phyloP scores from a whole-genome alignment of 1,140 invertebrate genomes.

The Nymphalis io region DNA sequence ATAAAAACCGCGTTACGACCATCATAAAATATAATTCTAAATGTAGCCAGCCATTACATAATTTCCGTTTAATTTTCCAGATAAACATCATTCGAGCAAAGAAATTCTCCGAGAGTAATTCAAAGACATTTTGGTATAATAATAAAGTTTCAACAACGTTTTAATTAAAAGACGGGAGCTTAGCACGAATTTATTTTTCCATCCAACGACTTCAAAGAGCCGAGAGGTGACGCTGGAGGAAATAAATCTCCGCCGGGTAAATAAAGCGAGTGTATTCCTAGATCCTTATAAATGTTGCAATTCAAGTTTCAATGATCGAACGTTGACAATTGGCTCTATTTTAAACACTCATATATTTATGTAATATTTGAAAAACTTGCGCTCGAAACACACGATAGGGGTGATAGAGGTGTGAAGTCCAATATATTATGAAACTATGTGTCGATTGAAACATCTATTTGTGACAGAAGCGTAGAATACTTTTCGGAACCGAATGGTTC shows the following conservation, averaged over 20 bases:
- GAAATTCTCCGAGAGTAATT: conserved; percentile 26
- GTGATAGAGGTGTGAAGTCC: conserved; percentile 2
- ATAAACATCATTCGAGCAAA: conserved; percentile 29
- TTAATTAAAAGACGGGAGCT: conserved; percentile 69
- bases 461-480: conserved; percentile 1
- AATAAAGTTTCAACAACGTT: conserved; percentile 52
- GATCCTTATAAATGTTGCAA: conserved; percentile 13
- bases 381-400: conserved; percentile 4
- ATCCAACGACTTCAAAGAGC: conserved; percentile 72
- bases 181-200: conserved; percentile 66
- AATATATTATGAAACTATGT: conserved; percentile 10
- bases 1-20: conserved; percentile 4
- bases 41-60: conserved; percentile 16
- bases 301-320: conserved; percentile 6
- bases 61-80: conserved; percentile 24
- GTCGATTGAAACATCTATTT: conserved; percentile 28
- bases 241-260: conserved; percentile 61
- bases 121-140: conserved; percentile 44
- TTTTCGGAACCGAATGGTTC: conserved; percentile 24
- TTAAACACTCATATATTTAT: conserved; percentile 19
- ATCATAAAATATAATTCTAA: conserved; percentile 10
- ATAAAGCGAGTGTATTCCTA: conserved; percentile 6
- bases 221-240: conserved; percentile 59
- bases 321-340: conserved; percentile 21
- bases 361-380: not conserved